Evolutionary conservation across 2,888 invertebrate genomes (phyloP), one percentile per base, ranked within the genome.

Genomic region (Thalpophila matura): DNA sequence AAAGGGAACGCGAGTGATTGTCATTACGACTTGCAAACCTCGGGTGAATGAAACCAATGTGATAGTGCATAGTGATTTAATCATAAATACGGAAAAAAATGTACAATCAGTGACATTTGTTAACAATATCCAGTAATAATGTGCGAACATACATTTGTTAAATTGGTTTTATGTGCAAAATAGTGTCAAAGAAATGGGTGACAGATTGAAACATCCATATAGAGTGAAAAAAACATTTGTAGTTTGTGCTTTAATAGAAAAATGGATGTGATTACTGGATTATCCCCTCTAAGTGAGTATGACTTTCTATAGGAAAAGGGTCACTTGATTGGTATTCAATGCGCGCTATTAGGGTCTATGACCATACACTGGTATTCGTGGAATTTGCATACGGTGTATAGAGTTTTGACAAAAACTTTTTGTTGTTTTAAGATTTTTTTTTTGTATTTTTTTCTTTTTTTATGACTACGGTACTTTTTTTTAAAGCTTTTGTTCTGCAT

Each of bases 151-250:
- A 77, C 60, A 63, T 54, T 70, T 71, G 35, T 50, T 59, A 58
- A 68, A 72, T 72, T 66, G 69, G 53, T 68, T 74, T 77, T 77
- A 81, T 79, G 80, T 62, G 79, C 54, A 65, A 76, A 81, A 86
- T 86, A 88, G 90, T 89, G 85, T 83, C 66, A 85, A 84, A 92
- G 93, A 91, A 89, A 95, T 95, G 94, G 94, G 91, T 91, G 93
- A 93, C 89, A 91, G 88, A 73, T 86, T 92, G 56, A 92, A 91
- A 84, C 90, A 91, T 83, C 93, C 92, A 87, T 91, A 88, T 64
- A 93, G 89, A 91, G 91, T 91, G 89, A 94, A 92, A 92, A 86
- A 77, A 87, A 89, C 91, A 81, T 83, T 87, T 67, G 31, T 68
- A 46, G 45, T 57, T 72, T 64, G 81, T 79, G 86, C 84, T 85